Evolutionary conservation across 2,797 vertebrate genomes (phyloP), one percentile per base, ranked within the genome.

Genomic region (Pipistrellus kuhlii): DNA sequence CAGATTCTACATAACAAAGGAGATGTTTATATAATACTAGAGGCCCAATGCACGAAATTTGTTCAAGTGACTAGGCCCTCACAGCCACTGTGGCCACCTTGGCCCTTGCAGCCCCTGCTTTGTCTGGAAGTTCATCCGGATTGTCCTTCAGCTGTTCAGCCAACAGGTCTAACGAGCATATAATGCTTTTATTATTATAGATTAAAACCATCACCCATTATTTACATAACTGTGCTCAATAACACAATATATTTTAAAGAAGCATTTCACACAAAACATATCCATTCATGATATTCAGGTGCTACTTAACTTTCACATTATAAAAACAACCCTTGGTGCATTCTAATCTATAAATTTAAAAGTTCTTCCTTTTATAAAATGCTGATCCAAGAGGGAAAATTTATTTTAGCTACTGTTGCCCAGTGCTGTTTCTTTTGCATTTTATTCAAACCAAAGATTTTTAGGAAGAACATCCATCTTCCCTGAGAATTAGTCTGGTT

Each of bases 401-500:
- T 66, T 66, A 66, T 68, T 1, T 44, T 46, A 48, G 38, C 88
- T 93, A 62, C 86, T 91, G 30, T 69, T 69, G 13, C 90, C 44
- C 44, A 64, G 53, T 27, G 62, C 51, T 93, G 46, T 95, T 97
- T 91, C 91, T 97, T 93, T 94, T 57, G 71, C 38, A 97, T 97
- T 95, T 90, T 94, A 82, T 51, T 83, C 93, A 95, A 95, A 96
- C 95, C 93, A 90, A 86, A 77, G 3, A 66, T 84, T 97, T 94
- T 98, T 91, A 97, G 90, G 94, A 78, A 93, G 76, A 68, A 91
- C 88, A 77, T 57, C 41, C 83, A 76, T 92, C 51, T 96, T 93
- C 91, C 83, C 87, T 96, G 85, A 88, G 94, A 46, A 86, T 97
- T 94, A 94, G 94, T 92, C 71, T n/a, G 30, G 62, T 96, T 97